These are phyloP conservation scores for Scolopax mira DNA, from an alignment of 2,113 vertebrate genomes.

Conservation along the genomic window DNA sequence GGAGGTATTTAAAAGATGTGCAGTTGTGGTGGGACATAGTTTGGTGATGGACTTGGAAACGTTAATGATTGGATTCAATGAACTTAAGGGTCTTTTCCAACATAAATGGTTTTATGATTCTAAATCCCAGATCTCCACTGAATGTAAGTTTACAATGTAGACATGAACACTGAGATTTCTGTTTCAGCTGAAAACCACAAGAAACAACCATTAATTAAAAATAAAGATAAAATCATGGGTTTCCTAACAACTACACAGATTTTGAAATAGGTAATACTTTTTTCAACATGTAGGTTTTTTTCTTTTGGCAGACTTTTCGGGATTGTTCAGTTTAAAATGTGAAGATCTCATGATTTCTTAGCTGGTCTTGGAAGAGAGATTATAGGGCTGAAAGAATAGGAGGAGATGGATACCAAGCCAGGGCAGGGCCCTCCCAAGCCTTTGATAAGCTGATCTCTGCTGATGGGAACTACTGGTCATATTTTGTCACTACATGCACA, in stretches of 20 bases:
- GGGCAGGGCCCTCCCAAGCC: too few relatives aligned
- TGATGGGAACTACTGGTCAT: too few relatives aligned
- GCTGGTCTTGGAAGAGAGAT: background rate
- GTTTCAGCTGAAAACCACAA: background rate
- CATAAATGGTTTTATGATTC: background rate
- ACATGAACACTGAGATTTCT: background rate
- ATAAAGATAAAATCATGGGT: rapidly evolving
- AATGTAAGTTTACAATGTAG: background rate
- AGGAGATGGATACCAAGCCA: too few relatives aligned
- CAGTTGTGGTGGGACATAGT: background rate
- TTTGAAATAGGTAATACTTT: background rate
- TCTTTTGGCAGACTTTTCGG: background rate
- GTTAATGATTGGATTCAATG: background rate
- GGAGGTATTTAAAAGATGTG: background rate
- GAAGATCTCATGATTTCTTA: background rate
- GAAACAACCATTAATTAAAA: background rate
- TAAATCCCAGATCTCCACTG: background rate
- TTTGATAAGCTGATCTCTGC: too few relatives aligned
- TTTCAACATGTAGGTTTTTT: background rate
- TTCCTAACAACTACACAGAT: background rate
- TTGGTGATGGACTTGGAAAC: background rate
- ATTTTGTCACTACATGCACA: too few relatives aligned
- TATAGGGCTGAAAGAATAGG: background rate
- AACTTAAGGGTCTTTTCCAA: background rate
- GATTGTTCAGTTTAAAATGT: background rate